Conservation (phyloP, 2,797 vertebrate species). For the Danio choprae region DNA sequence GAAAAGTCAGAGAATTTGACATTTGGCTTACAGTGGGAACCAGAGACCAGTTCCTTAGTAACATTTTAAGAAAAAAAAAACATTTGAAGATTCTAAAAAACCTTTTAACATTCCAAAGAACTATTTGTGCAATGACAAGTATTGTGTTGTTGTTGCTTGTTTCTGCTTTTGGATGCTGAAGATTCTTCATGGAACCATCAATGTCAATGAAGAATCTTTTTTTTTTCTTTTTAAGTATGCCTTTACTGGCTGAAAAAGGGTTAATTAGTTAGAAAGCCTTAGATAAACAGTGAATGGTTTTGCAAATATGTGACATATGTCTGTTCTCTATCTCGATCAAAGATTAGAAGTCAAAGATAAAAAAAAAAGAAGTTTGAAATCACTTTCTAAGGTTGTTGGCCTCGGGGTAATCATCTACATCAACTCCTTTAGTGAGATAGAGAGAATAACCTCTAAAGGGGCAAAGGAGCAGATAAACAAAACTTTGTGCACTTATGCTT, state of each 20-base stretch:
- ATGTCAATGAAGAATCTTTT: no score
- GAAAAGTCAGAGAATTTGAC: no score
- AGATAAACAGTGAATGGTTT: background rate
- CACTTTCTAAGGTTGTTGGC: background rate
- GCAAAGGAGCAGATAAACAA: constrained; percentile 1
- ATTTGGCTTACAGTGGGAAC: no score
- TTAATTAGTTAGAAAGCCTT: background rate
- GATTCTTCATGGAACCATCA: no score
- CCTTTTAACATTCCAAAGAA: no score
- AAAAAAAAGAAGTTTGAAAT: constrained; percentile 17
- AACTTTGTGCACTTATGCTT: constrained; percentile 3
- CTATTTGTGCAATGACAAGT: no score
- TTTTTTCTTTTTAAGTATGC: no score
- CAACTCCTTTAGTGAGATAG: constrained; percentile 8
- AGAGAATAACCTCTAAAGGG: constrained; percentile 1
- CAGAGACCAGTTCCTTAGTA: no score
- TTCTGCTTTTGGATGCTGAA: no score
- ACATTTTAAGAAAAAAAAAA: no score
- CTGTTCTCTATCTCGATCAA: background rate
- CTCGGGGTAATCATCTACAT: constrained; percentile 24
- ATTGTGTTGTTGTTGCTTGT: no score
- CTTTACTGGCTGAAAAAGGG: background rate
- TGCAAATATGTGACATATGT: background rate
- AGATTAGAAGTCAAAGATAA: constrained; percentile 28
- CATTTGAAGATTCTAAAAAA: no score